phyloP scores from a whole-genome alignment of 1,140 invertebrate species.

The Cyclargus thomasi region DNA sequence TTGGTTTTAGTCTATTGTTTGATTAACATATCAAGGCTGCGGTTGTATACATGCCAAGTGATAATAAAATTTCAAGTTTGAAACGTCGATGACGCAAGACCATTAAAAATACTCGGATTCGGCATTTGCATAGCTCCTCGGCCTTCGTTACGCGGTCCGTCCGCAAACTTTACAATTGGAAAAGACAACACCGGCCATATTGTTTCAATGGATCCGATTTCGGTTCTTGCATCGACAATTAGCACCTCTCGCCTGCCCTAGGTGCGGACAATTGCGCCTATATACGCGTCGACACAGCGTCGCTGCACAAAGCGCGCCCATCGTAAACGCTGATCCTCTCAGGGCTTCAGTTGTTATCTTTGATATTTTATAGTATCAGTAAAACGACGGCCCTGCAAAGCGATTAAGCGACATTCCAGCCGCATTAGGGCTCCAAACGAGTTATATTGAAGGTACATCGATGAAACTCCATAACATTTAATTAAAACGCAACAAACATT shows the following conservation, averaged over 20 bases:
- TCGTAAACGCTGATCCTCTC: slow-evolving; percentile 53
- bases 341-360: slow-evolving; percentile 65
- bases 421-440: slow-evolving; percentile 31
- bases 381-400: slow-evolving; percentile 68
- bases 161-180: slow-evolving; percentile 72
- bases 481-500: slow-evolving; percentile 61
- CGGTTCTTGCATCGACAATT: slow-evolving; percentile 71
- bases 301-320: slow-evolving; percentile 34
- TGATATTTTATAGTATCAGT: slow-evolving; percentile 72
- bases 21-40: slow-evolving; percentile 72
- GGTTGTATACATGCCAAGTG: slow-evolving; percentile 68
- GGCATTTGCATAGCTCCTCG: slow-evolving; percentile 68
- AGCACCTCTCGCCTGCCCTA: slow-evolving; percentile 55
- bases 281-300: slow-evolving; percentile 48
- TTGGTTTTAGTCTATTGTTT: slow-evolving; percentile 71
- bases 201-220: slow-evolving; percentile 74
- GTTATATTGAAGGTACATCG: slow-evolving; percentile 29
- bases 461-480: slow-evolving; percentile 44
- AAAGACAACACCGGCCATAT: slow-evolving; percentile 66
- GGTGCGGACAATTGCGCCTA: slow-evolving; percentile 49
- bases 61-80: slow-evolving; percentile 75
- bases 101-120: slow-evolving; percentile 71
- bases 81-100: slow-evolving; percentile 71
- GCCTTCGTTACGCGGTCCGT: slow-evolving; percentile 72
- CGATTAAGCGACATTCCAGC: slow-evolving; percentile 66